These are phyloP conservation scores for Tricholauxania praeusta DNA, from an alignment of 2,888 invertebrate species.

Conservation along the genomic window DNA sequence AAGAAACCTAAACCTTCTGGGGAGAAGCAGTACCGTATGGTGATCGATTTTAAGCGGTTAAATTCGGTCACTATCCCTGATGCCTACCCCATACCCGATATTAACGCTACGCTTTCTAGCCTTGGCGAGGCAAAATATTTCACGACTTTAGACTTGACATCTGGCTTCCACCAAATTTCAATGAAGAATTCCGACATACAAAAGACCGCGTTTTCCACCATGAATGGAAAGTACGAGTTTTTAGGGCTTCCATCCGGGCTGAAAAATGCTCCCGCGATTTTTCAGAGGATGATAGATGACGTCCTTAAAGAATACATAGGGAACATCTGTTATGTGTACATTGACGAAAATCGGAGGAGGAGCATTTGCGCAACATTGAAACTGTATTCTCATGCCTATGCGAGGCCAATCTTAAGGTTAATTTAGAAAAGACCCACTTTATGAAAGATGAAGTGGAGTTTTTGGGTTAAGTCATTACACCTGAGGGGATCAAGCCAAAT, in stretches of 20 bases:
- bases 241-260: slow-evolving; percentile 22
- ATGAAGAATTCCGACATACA: slow-evolving; percentile 35
- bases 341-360: slow-evolving; percentile 26
- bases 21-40: slow-evolving; percentile 46
- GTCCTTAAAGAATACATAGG: slow-evolving; percentile 7
- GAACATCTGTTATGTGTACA: slow-evolving; percentile 14
- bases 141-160: slow-evolving; percentile 46
- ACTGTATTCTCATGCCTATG: slow-evolving; percentile 16
- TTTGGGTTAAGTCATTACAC: slow-evolving; percentile 37
- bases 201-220: slow-evolving; percentile 42
- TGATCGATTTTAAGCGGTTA: slow-evolving; percentile 46
- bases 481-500: slow-evolving; percentile 13
- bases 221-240: slow-evolving; percentile 39
- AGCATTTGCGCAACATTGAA: slow-evolving; percentile 31
- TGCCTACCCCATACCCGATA: slow-evolving; percentile 47
- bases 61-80: slow-evolving; percentile 46
- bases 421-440: slow-evolving; percentile 36
- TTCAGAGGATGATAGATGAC: slow-evolving; percentile 39
- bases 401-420: slow-evolving; percentile 28
- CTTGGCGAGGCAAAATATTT: slow-evolving; percentile 47
- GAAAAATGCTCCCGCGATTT: slow-evolving; percentile 40
- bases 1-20: slow-evolving; percentile 44
- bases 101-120: slow-evolving; percentile 43
- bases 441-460: slow-evolving; percentile 38
- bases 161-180: slow-evolving; percentile 36